Conservation (phyloP, 2,797 vertebrate species). For the Scolopax bukidnonensis region DNA sequence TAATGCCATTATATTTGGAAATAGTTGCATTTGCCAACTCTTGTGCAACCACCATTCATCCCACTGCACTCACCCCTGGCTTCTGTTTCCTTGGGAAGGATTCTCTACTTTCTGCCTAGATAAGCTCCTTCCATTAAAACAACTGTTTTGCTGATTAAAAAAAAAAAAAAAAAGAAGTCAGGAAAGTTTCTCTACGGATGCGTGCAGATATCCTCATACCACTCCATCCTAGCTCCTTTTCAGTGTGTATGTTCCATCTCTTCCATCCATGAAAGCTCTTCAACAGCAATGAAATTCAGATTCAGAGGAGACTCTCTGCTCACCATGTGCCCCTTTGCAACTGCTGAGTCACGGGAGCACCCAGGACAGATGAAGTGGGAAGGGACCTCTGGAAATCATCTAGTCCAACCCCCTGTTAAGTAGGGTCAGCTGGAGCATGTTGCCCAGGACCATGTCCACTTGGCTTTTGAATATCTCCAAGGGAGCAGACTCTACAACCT, state of each 20-base stretch:
- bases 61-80: neutral
- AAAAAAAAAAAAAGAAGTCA: neutral
- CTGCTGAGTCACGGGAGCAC: neutral
- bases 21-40: slow-evolving; percentile 51
- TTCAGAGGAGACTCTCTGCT: neutral
- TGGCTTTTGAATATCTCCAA: accelerated
- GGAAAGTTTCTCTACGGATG: neutral
- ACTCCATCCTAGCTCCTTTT: neutral
- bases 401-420: accelerated
- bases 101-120: slow-evolving; percentile 24
- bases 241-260: neutral
- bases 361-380: neutral
- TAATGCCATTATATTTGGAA: slow-evolving; percentile 67
- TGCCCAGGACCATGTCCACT: neutral
- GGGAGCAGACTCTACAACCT: neutral
- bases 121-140: slow-evolving; percentile 25
- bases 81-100: slow-evolving; percentile 15
- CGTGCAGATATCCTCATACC: neutral
- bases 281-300: neutral
- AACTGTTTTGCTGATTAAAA: slow-evolving; percentile 14
- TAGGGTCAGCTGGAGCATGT: neutral
- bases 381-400: neutral
- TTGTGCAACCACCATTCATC: slow-evolving; percentile 40
- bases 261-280: neutral
- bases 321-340: neutral